Evolutionary conservation across 1,140 invertebrate genomes (phyloP), one percentile per base, ranked within the genome.

Genomic region (Zaprionus taronus): DNA sequence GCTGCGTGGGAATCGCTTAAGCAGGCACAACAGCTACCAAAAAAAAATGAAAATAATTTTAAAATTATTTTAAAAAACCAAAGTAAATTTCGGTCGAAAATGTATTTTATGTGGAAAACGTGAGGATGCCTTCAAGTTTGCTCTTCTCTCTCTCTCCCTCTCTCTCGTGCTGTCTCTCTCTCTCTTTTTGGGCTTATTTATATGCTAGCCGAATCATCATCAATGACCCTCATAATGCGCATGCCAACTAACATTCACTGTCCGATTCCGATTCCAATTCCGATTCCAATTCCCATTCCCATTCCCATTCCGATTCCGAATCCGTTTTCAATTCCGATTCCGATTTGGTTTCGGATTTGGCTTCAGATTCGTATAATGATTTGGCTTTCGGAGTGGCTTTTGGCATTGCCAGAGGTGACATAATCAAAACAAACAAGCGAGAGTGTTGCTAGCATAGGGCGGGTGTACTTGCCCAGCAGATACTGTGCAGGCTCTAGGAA

Each of bases 161-260:
- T 24, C 67, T 26, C 20, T 47, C 12, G 12, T 0, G 6, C 22
- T 26, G 7, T 28, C 53, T 17, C 26, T 36, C 61, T 71, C 49
- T 53, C 24, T 53, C 55, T 20, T 58, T 73, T 60, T 75, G 57
- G 62, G 51, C 81, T 89, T 84, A 87, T 89, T 89, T 89, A 89
- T 89, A 89, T 89, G 81, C 84, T 81, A 69, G 81, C 55, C 79
- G 85, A 76, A 84, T 89, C 84, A 84, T 89, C 85, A 86, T 89
- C 84, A 76, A 90, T 89, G 84, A 85, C 84, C 84, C 84, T 89
- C 84, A 80, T 70, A 83, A 71, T 75, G 51, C 79, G 60, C 78
- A 70, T 64, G 70, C 65, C 58, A 71, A 57, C 76, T 73, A 57
- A 78, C 78, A 80, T 80, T 80, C 78, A 78, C 78, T 62, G 61